phyloP scores from a whole-genome alignment of 2,888 invertebrate genomes.

The Hybos culiciformis region DNA sequence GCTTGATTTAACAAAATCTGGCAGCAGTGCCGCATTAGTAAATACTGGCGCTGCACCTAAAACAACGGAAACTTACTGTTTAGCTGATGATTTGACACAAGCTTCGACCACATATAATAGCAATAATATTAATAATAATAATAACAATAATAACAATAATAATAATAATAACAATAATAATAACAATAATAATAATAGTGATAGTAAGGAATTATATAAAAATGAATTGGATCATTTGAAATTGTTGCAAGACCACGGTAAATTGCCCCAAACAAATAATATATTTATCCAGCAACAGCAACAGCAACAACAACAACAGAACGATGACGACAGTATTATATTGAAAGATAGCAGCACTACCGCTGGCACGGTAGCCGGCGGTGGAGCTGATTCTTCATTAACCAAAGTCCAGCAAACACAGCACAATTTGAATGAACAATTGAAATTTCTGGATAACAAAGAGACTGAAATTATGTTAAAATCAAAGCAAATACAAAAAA shows the following conservation, averaged over 20 bases:
- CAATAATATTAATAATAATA: conserved; percentile 1
- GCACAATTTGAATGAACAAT: conserved; percentile 28
- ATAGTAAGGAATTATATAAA: not conserved
- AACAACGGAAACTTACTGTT: no score
- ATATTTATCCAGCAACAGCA: not conserved
- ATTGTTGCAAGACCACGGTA: conserved; percentile 6
- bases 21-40: no score
- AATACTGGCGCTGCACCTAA: no score
- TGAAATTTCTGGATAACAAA: conserved; percentile 28
- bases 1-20: no score
- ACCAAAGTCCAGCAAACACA: no score
- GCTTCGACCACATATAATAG: no score
- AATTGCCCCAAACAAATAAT: not conserved
- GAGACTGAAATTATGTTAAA: conserved; percentile 26
- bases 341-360: conserved; percentile 3
- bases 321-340: conserved; percentile 7
- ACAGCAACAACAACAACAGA: not conserved
- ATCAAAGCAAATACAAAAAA: conserved; percentile 12
- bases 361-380: no score
- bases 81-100: no score
- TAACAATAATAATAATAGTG: no score
- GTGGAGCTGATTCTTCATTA: no score
- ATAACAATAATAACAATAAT: no score
- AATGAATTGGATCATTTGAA: conserved; percentile 11
- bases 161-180: no score